Evolutionary conservation across 1,140 invertebrate species (phyloP), one percentile per base, ranked within the genome.

Genomic region (Metaphire vulgaris): DNA sequence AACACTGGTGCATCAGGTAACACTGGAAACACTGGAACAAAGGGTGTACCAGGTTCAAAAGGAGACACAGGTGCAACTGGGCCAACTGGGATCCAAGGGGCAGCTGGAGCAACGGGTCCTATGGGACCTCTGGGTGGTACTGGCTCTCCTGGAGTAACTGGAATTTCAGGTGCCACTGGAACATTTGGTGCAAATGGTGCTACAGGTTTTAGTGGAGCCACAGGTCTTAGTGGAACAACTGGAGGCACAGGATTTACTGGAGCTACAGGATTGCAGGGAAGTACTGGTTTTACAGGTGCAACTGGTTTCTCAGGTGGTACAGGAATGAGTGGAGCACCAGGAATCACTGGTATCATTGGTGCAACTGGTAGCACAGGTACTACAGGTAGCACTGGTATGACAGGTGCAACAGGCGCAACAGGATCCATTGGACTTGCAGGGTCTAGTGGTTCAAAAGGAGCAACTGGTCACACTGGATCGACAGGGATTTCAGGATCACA

Each of bases 11-110:
- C 41, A 6, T 12, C 6, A 12, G 41, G 41, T 56, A 21, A 6
- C 6, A 21, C 33, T 2, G 72, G 72, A 6, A 26, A 41, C 28
- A 33, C 72, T 74, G 72, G 72, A 41, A 26, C 6, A 28, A 56
- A 2, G 1, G 72, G 72, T 34, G 1, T 16, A 34, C 16, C 72
- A 26, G 72, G 72, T 16, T n/a, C 21, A 12, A 28, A 56, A 74
- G 72, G 72, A 1, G 41, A 64, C 2, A 74, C 32, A 41, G 72
- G 72, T 1, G 41, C 15, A 32, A 75, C 65, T 31, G 74, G 74
- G 16, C n/a, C 30, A 21, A 75, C 68, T 2, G 74, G 74, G 15
- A 21, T 69, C 26, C 26, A 32, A 31, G 74, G 74, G 21, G 29
- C n/a, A 2, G 28, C 65, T 21, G 74, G 74, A 33, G 1, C 1